These are phyloP conservation scores for Cochlearius cochlearius DNA, from an alignment of 2,113 vertebrate species.

Conservation along the genomic window DNA sequence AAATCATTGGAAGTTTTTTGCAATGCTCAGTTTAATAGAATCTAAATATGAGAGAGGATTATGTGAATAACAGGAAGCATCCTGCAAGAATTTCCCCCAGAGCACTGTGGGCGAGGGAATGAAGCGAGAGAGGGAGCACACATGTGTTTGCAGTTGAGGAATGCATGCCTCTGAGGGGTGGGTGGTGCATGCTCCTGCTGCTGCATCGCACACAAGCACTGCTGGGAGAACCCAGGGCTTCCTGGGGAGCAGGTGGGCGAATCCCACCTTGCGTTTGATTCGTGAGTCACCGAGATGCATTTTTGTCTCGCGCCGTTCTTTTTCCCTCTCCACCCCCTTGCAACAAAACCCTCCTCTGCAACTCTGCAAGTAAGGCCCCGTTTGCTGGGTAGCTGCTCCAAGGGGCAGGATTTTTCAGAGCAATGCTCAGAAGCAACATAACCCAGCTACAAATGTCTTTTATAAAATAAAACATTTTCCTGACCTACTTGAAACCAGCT, in stretches of 20 bases:
- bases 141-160: neutral
- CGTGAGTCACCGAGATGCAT: neutral
- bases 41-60: neutral
- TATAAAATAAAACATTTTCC: neutral
- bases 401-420: neutral
- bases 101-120: neutral
- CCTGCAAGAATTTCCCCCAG: slow-evolving; percentile 26
- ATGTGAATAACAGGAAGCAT: slow-evolving; percentile 13
- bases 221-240: neutral
- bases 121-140: neutral
- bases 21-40: neutral
- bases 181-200: accelerated
- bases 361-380: neutral
- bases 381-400: neutral
- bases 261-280: neutral
- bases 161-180: neutral
- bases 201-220: accelerated
- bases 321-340: neutral
- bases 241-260: neutral
- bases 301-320: neutral
- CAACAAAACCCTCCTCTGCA: neutral
- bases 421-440: neutral
- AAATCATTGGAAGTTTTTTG: neutral
- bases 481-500: neutral
- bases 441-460: neutral